Evolutionary conservation across 2,888 invertebrate species (phyloP).

Genomic region (Lutraria lutraria): DNA sequence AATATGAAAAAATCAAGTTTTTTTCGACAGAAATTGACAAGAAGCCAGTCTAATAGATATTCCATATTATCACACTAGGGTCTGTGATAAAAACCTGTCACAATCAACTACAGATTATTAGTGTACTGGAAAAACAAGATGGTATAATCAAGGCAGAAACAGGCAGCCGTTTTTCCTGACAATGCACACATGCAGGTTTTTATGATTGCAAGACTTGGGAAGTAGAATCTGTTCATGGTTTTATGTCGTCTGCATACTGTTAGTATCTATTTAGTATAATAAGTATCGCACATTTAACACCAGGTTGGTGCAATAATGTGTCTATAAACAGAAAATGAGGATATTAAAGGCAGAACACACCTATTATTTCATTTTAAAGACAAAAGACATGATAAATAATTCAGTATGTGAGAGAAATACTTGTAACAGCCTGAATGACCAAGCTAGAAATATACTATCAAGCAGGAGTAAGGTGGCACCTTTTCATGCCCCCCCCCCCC

Average conservation of each 20-base stretch:
- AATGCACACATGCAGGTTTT: slow-evolving; percentile 10
- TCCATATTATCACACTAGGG: not conserved
- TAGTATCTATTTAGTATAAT: not conserved
- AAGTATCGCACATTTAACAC: not conserved
- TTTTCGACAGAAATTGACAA: not conserved
- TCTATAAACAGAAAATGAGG: not conserved
- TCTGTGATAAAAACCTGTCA: slow-evolving; percentile 3
- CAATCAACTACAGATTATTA: not conserved
- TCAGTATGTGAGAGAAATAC: too few species aligned
- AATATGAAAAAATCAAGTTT: not conserved
- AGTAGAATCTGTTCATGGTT: not conserved
- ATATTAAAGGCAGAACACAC: not conserved
- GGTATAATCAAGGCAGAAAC: not conserved
- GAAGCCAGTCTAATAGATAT: slow-evolving; percentile 11
- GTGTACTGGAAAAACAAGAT: not conserved
- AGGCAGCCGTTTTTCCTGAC: not conserved
- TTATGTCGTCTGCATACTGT: not conserved
- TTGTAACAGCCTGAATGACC: too few species aligned
- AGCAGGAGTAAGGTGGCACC: too few species aligned
- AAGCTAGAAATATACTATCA: too few species aligned
- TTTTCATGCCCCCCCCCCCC: too few species aligned
- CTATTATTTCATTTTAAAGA: not conserved
- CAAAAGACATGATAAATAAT: too few species aligned
- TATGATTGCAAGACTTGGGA: not conserved
- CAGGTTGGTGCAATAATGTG: slow-evolving; percentile 6